phyloP scores from a whole-genome alignment of 2,113 vertebrate species.

The Paralichthys olivaceus region DNA sequence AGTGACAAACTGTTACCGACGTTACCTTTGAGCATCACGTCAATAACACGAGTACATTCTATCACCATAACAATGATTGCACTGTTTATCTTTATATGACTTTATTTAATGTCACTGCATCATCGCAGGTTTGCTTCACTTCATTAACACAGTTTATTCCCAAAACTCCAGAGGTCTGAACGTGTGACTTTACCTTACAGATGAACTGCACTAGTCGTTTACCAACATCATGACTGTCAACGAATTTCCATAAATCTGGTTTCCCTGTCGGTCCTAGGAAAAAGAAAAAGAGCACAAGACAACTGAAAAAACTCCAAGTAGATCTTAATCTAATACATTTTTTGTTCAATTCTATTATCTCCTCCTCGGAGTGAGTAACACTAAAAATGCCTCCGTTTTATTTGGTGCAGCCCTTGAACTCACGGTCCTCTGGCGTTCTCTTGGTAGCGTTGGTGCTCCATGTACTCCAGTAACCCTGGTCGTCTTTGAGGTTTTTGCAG shows the following conservation, averaged over 20 bases:
- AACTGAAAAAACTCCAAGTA: too few relatives aligned
- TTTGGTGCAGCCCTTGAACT: slow-evolving; percentile 45
- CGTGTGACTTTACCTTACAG: slow-evolving; percentile 86
- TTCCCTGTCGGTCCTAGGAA: slow-evolving; percentile 83
- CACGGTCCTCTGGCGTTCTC: slow-evolving; percentile 87
- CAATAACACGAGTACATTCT: too few relatives aligned
- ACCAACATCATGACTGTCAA: slow-evolving; percentile 35
- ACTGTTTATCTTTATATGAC: too few relatives aligned
- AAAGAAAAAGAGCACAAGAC: too few relatives aligned
- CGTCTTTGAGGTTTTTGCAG: slow-evolving; percentile 74
- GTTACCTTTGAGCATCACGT: too few relatives aligned
- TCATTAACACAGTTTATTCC: too few relatives aligned
- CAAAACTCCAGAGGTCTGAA: too few relatives aligned
- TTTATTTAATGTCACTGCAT: too few relatives aligned
- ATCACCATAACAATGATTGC: too few relatives aligned
- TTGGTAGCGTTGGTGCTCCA: slow-evolving; percentile 85
- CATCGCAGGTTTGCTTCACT: too few relatives aligned
- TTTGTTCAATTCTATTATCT: too few relatives aligned
- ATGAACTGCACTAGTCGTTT: slow-evolving; percentile 79
- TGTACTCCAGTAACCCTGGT: slow-evolving; percentile 88
- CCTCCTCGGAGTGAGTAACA: background rate
- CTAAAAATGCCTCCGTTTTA: too few relatives aligned
- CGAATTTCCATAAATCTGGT: slow-evolving; percentile 87
- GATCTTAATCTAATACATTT: background rate
- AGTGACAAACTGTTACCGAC: background rate